These are phyloP conservation scores for Probaryconus sp. DNA, from an alignment of 1,140 invertebrate species.

Conservation along the genomic window DNA sequence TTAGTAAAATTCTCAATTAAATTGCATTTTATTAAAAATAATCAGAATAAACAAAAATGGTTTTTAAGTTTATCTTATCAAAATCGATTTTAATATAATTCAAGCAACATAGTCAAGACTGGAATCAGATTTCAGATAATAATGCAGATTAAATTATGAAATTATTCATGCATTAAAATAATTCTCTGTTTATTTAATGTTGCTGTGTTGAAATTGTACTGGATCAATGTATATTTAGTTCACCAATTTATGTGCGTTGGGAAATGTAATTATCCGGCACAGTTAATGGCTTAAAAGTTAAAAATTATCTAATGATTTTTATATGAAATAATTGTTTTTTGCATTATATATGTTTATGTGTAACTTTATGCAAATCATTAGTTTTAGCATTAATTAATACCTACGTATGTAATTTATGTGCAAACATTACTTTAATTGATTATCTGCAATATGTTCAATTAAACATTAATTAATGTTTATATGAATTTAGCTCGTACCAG, in stretches of 20 bases:
- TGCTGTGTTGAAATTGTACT: conserved; percentile 11
- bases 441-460: conserved; percentile 14
- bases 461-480: conserved; percentile 16
- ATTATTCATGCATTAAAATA: conserved; percentile 56
- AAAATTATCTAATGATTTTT: no score
- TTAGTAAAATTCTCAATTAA: no score
- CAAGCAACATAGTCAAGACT: conserved; percentile 15
- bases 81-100: conserved; percentile 31
- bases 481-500: no score
- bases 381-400: conserved; percentile 28
- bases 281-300: conserved; percentile 5
- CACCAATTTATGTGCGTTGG: not conserved
- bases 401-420: conserved; percentile 20
- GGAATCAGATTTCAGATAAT: conserved; percentile 48
- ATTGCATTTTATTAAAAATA: no score
- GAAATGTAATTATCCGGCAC: conserved; percentile 34
- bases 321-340: conserved; percentile 8
- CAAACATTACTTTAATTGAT: conserved; percentile 23
- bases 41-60: no score
- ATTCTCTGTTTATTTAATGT: conserved; percentile 36
- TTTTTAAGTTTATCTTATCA: conserved; percentile 44
- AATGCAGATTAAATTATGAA: conserved; percentile 55
- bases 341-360: no score
- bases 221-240: not conserved
- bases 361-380: conserved; percentile 34